Evolutionary conservation across 1,140 invertebrate genomes (phyloP), one percentile per base, ranked within the genome.

Genomic region (Forficula auricularia): DNA sequence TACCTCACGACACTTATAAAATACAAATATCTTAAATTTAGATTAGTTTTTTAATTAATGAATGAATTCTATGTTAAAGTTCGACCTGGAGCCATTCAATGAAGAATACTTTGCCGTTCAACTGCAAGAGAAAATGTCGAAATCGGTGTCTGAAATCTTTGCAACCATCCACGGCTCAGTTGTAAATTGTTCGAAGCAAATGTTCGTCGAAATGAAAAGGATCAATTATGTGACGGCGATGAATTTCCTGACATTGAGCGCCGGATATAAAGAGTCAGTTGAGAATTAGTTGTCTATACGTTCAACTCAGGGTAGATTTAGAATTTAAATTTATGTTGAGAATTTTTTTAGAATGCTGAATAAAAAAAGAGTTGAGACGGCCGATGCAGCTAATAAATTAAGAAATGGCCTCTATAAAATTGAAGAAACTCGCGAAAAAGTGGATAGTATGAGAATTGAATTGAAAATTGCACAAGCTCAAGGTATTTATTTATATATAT

Each of bases 191-290:
- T 82, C 78, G 0, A 59, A 60, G 33, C 67, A 64, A 52, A 87
- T 88, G 82, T 62, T 72, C 35, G 47, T 57, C 1, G 79, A 87
- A 62, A 73, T 85, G 61, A 76, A 79, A 49, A 59, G 83, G n/a
- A 70, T 78, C 52, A 85, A 82, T 60, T 87, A 88, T 57, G 82
- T 87, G 19, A 88, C 83, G 1, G 82, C 83, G 1, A 79, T 75
- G 12, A 86, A 86, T 62, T 89, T 83, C 54, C 63, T 88, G 19
- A 80, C 87, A 54, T 67, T 88, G 2, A 82, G 86, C 8, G 64
- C 72, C 0, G 79, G 82, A 40, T 88, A 86, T 53, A 85, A 86
- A 61, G 67, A 68, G 75, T 85, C 61, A 68, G 62, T 49, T n/a
- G 10, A 15, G 8, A 1, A 42, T 1, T 41, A 7, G 10, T 34